phyloP scores from a whole-genome alignment of 2,113 vertebrate species.

The Pterocles orientalis region DNA sequence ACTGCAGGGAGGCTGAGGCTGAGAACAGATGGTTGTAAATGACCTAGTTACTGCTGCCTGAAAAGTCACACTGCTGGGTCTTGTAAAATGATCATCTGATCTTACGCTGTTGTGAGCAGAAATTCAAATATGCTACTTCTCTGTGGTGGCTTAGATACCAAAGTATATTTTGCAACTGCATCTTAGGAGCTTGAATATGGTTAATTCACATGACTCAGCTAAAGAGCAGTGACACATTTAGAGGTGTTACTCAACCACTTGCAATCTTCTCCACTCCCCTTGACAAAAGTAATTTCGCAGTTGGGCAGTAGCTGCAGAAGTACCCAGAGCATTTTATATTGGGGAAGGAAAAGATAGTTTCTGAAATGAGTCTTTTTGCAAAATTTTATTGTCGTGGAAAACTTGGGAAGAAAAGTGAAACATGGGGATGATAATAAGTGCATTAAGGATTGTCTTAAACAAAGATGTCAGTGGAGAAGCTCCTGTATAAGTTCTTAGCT shows the following conservation, averaged over 20 bases:
- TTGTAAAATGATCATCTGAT: neutral
- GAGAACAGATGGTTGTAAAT: slow-evolving; percentile 46
- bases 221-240: neutral
- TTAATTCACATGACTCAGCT: neutral
- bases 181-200: neutral
- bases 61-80: neutral
- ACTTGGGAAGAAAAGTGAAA: neutral
- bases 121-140: slow-evolving; percentile 19
- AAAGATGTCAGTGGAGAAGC: neutral
- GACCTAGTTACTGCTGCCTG: slow-evolving; percentile 57
- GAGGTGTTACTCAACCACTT: neutral
- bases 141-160: neutral
- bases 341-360: neutral
- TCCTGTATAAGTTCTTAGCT: neutral
- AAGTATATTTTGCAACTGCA: neutral
- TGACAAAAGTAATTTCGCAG: neutral
- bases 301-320: neutral
- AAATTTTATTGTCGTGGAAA: neutral
- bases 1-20: neutral
- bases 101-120: neutral
- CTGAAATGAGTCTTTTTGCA: neutral
- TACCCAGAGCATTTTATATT: neutral
- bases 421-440: neutral
- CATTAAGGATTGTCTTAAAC: neutral
- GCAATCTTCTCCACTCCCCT: neutral